phyloP scores from a whole-genome alignment of 2,797 vertebrate species.

The Enteromius anoplus region DNA sequence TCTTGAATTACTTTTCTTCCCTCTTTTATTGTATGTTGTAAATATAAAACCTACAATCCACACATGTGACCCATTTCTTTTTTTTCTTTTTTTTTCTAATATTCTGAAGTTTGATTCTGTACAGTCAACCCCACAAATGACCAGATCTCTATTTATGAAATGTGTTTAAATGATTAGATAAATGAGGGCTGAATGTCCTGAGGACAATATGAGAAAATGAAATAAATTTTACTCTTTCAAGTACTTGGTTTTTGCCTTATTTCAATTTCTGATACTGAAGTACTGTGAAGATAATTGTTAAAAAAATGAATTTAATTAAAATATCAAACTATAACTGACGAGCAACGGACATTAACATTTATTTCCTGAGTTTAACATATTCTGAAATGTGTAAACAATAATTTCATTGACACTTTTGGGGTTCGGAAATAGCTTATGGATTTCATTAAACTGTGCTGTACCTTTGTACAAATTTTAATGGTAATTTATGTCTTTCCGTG shows the following conservation, averaged over 20 bases:
- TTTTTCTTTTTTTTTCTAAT: constrained; percentile 61
- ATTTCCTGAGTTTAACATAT: no score
- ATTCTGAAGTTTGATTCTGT: constrained; percentile 47
- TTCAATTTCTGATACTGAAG: constrained; percentile 4
- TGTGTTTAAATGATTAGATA: constrained; percentile 45
- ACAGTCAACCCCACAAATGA: constrained; percentile 46
- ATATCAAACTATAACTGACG: no score
- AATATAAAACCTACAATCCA: constrained; percentile 70
- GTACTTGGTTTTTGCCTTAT: constrained; percentile 36
- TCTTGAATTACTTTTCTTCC: constrained; percentile 58
- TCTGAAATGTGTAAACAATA: no score
- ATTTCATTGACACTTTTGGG: no score
- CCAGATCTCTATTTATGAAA: constrained; percentile 51
- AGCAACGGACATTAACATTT: no score
- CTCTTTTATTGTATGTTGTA: constrained; percentile 73
- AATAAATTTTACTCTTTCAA: constrained; percentile 61
- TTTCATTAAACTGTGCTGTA: no score
- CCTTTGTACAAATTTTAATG: no score
- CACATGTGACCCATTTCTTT: constrained; percentile 59
- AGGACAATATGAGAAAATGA: constrained; percentile 35
- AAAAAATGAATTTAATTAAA: no score
- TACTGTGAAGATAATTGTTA: no score
- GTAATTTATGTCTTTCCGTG: no score
- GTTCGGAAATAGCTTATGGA: no score
- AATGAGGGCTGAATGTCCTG: constrained; percentile 44